Conservation (phyloP, 2,888 invertebrate genomes). For the Limnephilus marmoratus region DNA sequence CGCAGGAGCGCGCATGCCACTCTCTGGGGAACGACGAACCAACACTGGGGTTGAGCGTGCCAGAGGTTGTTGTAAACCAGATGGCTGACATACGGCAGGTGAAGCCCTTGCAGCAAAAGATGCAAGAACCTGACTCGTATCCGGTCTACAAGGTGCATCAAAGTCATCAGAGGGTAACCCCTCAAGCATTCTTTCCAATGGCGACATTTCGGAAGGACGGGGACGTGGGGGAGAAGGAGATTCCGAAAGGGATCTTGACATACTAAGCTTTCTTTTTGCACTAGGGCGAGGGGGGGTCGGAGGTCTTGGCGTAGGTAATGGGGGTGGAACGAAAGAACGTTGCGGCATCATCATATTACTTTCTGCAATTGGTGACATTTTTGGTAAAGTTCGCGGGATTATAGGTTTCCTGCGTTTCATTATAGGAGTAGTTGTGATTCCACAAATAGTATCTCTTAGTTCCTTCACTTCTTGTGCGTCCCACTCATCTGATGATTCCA, state of each 20-base stretch:
- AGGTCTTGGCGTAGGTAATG: background rate
- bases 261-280: background rate
- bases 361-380: conserved; percentile 27
- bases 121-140: background rate
- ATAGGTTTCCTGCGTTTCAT: background rate
- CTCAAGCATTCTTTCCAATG: conserved; percentile 6
- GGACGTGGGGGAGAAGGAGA: background rate
- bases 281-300: background rate
- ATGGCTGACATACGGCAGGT: background rate
- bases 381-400: background rate
- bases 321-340: background rate
- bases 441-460: background rate
- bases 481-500: background rate
- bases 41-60: background rate
- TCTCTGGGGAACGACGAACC: background rate
- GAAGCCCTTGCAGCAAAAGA: background rate
- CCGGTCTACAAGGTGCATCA: background rate
- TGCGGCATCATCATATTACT: background rate
- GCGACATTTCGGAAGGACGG: background rate
- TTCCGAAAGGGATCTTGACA: background rate
- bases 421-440: background rate
- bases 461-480: background rate
- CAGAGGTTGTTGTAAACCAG: background rate
- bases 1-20: background rate
- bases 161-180: background rate